phyloP scores from a whole-genome alignment of 2,888 invertebrate genomes.

The Mantis religiosa region DNA sequence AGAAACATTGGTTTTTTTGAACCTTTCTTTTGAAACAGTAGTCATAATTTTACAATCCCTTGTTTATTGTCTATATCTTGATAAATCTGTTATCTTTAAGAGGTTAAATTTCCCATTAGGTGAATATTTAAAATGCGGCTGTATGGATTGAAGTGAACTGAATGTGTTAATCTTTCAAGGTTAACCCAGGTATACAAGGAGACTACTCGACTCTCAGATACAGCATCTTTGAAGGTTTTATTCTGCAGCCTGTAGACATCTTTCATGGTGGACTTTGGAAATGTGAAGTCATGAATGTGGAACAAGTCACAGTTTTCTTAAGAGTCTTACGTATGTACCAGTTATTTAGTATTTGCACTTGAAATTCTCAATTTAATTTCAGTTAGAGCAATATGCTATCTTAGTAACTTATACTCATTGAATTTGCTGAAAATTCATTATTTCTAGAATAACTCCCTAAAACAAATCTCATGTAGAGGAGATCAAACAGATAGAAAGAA shows the following conservation, averaged over 20 bases:
- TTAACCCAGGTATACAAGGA: conserved; percentile 14
- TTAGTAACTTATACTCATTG: background rate
- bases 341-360: too few relatives aligned
- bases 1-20: too few relatives aligned
- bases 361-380: background rate
- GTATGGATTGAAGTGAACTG: conserved; percentile 10
- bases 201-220: conserved; percentile 36
- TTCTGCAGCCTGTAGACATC: conserved; percentile 39
- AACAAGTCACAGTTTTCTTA: background rate
- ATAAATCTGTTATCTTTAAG: too few relatives aligned
- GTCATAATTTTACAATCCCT: too few relatives aligned
- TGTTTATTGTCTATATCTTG: too few relatives aligned
- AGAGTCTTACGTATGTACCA: background rate
- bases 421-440: too few relatives aligned
- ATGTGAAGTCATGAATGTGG: conserved; percentile 37
- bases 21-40: too few relatives aligned
- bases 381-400: background rate
- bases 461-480: too few relatives aligned
- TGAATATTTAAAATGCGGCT: background rate
- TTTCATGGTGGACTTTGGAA: conserved; percentile 37
- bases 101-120: too few relatives aligned
- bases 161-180: conserved; percentile 5
- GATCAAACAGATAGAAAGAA: too few relatives aligned
- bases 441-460: too few relatives aligned
- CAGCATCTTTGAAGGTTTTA: conserved; percentile 49